These are phyloP conservation scores for Dynastes maya DNA, from an alignment of 2,888 invertebrate genomes.

Conservation along the genomic window DNA sequence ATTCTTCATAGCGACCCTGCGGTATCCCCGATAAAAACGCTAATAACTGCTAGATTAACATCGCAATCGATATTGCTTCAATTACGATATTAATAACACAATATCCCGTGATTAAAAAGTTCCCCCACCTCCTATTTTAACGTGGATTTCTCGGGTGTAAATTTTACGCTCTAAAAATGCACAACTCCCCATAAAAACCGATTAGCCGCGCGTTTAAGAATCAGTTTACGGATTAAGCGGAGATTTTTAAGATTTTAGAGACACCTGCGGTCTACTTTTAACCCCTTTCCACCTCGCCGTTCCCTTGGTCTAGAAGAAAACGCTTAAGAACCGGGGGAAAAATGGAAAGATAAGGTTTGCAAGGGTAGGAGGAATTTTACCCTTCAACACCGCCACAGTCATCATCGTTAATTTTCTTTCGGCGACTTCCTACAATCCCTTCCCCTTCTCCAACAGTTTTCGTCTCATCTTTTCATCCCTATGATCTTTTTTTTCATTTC, in stretches of 20 bases:
- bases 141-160: too few relatives aligned
- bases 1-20: too few relatives aligned
- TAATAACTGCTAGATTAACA: not conserved
- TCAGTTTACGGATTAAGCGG: constrained; percentile 42
- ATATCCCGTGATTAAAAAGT: not conserved
- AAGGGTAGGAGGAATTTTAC: not conserved
- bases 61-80: not conserved
- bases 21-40: too few relatives aligned
- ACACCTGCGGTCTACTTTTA: constrained; percentile 37
- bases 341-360: not conserved
- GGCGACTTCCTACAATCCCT: constrained; percentile 10
- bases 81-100: constrained; percentile 4
- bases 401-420: constrained; percentile 1
- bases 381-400: constrained; percentile 9
- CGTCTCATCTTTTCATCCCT: not conserved
- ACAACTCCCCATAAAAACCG: constrained; percentile 26
- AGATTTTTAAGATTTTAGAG: constrained; percentile 40
- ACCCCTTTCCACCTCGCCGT: not conserved
- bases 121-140: not conserved
- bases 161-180: not conserved
- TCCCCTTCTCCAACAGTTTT: too few relatives aligned
- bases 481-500: not conserved
- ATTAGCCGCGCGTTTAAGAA: constrained; percentile 43
- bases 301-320: not conserved
- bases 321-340: not conserved